Conservation (phyloP, 2,797 vertebrate genomes). For the Aeoliscus strigatus region DNA sequence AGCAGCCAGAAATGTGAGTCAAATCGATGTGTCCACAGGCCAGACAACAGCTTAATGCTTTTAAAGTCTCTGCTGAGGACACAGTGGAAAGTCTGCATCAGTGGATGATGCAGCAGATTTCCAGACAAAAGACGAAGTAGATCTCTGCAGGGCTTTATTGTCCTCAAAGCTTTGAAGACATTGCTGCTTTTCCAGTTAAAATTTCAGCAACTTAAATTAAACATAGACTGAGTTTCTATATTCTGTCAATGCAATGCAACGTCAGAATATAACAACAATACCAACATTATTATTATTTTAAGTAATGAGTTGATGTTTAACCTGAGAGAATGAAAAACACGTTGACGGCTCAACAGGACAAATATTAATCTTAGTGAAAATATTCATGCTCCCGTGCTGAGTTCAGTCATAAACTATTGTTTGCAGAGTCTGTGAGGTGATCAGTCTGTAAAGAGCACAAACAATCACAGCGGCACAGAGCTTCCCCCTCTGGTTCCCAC, state of each 20-base stretch:
- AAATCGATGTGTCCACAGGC: conserved; percentile 39
- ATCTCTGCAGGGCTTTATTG: no score
- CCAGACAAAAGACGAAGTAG: background rate
- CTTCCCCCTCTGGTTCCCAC: conserved; percentile 54
- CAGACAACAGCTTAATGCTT: conserved; percentile 14
- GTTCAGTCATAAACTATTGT: conserved; percentile 7
- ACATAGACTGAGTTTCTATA: no score
- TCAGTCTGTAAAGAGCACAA: conserved; percentile 7
- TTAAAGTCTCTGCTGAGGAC: conserved; percentile 16
- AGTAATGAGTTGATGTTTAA: conserved; percentile 5
- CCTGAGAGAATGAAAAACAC: background rate
- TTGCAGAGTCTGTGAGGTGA: conserved; percentile 12
- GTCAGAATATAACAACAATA: no score
- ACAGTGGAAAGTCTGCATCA: conserved; percentile 12
- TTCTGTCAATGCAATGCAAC: no score
- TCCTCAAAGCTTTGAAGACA: no score
- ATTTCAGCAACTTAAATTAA: no score
- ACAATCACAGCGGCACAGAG: conserved; percentile 27
- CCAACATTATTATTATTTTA: no score
- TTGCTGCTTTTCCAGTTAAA: no score
- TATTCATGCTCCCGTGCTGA: background rate
- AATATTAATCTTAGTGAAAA: background rate
- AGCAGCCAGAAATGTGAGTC: conserved; percentile 39
- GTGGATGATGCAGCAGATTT: conserved; percentile 39
- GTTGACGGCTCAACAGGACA: no score